A percentile compares a stretch with the other conserved stretches of the same genome.
Conservation (phyloP, 2,113 vertebrate genomes). For the Numenius arquata region DNA sequence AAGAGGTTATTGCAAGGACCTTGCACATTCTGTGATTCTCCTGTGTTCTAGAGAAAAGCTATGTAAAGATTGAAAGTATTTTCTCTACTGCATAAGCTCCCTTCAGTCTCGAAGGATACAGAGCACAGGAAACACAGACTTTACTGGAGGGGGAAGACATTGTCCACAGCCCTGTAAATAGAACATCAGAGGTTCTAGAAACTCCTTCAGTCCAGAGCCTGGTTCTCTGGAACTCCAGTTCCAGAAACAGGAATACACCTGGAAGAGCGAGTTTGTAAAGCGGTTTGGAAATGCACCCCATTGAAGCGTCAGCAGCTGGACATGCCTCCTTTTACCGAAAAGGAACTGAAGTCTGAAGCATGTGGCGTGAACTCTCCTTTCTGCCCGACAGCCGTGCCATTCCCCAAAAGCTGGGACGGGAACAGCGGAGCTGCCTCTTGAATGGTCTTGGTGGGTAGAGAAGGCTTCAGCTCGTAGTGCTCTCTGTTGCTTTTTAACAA, state of each 20-base stretch:
- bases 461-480: not conserved
- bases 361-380: not conserved
- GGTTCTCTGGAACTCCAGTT: not conserved
- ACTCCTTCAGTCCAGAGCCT: not conserved
- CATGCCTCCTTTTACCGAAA: not conserved
- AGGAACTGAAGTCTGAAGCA: not conserved
- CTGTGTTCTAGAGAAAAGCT: constrained; percentile 80
- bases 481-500: not conserved
- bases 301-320: not conserved
- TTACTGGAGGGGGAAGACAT: not conserved
- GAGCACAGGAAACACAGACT: not conserved
- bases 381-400: not conserved
- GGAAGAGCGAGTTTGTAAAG: not conserved
- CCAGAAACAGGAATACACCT: not conserved
- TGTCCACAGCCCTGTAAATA: not conserved
- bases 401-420: not conserved
- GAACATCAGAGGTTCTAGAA: not conserved
- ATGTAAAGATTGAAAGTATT: not conserved
- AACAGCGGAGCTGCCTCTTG: not conserved
- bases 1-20: constrained; percentile 89
- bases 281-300: not conserved
- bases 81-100: not conserved
- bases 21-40: constrained; percentile 93
- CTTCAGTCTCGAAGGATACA: not conserved
- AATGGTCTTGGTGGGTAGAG: not conserved